phyloP scores from a whole-genome alignment of 2,113 vertebrate species.

The Ameiurus melas region DNA sequence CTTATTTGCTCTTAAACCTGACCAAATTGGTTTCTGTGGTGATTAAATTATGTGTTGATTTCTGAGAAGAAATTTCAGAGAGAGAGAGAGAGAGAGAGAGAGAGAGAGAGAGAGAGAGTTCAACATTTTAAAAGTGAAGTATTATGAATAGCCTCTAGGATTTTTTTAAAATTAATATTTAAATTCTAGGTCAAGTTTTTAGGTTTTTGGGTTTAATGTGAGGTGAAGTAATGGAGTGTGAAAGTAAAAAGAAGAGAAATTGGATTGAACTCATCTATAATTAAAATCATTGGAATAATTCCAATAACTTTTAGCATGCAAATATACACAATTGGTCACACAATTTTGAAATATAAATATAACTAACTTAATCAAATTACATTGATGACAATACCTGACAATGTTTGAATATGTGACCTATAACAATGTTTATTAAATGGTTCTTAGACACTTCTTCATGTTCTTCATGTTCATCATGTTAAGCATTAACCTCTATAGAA shows the following conservation, averaged over 20 bases:
- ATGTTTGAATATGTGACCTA: background rate
- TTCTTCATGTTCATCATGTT: background rate
- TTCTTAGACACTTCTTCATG: background rate
- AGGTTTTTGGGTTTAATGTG: background rate
- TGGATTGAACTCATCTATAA: background rate
- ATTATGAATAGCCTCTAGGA: background rate
- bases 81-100: background rate
- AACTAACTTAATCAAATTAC: background rate
- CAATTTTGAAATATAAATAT: background rate
- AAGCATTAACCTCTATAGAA: no score
- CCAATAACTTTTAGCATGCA: background rate
- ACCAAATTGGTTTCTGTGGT: constrained; percentile 10
- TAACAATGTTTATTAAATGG: background rate
- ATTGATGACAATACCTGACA: background rate
- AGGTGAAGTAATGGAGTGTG: background rate
- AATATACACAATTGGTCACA: background rate
- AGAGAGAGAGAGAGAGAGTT: background rate
- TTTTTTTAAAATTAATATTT: background rate
- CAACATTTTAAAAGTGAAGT: background rate
- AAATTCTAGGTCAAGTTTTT: background rate
- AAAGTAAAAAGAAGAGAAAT: background rate
- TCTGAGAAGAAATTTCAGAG: background rate
- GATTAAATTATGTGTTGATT: background rate
- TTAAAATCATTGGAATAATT: background rate
- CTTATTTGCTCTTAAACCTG: constrained; percentile 12